Conservation (phyloP, 2,888 invertebrate genomes). For the Drosophila niveifrons region DNA sequence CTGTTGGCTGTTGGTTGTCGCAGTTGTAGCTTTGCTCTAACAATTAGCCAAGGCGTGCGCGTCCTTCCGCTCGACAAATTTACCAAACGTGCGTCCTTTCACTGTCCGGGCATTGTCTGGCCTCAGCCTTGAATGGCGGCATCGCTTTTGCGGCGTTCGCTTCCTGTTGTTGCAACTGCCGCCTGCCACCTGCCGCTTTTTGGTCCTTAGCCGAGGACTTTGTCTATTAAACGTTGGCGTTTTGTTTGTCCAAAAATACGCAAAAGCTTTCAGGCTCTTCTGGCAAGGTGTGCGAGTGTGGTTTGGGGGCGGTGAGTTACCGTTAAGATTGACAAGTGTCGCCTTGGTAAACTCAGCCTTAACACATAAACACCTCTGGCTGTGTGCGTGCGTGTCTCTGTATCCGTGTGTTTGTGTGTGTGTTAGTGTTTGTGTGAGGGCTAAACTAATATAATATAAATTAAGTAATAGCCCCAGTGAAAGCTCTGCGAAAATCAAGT, state of each 20-base stretch:
- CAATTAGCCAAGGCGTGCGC: conserved; percentile 57
- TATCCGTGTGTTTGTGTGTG: not conserved
- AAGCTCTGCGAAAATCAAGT: conserved; percentile 28
- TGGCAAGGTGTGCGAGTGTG: conserved; percentile 3
- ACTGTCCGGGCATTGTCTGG: conserved; percentile 16
- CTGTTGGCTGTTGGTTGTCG: not conserved
- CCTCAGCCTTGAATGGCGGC: conserved; percentile 38
- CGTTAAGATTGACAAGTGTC: conserved; percentile 56
- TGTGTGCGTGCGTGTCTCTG: not conserved
- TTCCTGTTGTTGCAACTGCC: conserved; percentile 31
- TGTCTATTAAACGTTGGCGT: conserved; percentile 25
- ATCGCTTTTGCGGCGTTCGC: conserved; percentile 21
- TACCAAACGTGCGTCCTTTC: conserved; percentile 59
- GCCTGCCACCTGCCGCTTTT: not conserved
- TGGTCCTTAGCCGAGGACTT: conserved; percentile 16
- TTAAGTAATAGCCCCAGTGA: conserved; percentile 27
- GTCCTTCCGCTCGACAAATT: conserved; percentile 60
- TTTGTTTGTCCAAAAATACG: conserved; percentile 41
- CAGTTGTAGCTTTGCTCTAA: conserved; percentile 26
- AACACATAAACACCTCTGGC: conserved; percentile 23
- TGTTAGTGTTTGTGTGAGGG: conserved; percentile 16
- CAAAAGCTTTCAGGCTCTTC: conserved; percentile 38
- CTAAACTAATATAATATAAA: conserved; percentile 27
- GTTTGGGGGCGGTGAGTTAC: conserved; percentile 13
- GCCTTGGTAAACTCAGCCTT: conserved; percentile 42